These are phyloP conservation scores for Tuta absoluta DNA, from an alignment of 2,888 invertebrate genomes.

Conservation along the genomic window DNA sequence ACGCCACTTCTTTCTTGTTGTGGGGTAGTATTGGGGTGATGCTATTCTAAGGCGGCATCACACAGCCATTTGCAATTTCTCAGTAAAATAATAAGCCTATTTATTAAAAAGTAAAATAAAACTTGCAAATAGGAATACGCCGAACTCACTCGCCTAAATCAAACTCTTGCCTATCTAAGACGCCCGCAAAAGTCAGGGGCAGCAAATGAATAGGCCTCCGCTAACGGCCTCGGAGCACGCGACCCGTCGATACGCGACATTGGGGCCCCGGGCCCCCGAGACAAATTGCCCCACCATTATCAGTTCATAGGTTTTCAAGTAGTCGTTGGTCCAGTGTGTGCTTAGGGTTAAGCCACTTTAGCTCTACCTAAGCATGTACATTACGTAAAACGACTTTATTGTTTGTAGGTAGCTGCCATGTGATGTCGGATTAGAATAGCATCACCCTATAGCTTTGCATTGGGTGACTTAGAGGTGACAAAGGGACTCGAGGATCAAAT, in stretches of 20 bases:
- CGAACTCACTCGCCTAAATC: conserved; percentile 41
- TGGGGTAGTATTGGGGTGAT: too few species aligned
- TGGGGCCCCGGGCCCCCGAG: conserved; percentile 36
- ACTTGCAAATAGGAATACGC: neutral
- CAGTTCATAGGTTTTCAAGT: conserved; percentile 34
- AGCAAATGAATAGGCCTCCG: conserved; percentile 45
- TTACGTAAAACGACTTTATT: too few species aligned
- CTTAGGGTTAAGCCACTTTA: neutral
- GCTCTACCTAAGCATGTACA: too few species aligned
- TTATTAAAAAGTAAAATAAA: neutral
- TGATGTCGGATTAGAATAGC: too few species aligned
- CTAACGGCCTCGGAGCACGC: conserved; percentile 52
- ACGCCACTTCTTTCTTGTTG: too few species aligned
- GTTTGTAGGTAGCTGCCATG: too few species aligned
- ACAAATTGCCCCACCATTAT: conserved; percentile 49
- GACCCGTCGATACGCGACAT: conserved; percentile 43
- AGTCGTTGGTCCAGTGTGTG: neutral
- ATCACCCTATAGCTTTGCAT: too few species aligned
- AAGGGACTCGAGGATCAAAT: too few species aligned
- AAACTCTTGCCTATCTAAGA: conserved; percentile 49
- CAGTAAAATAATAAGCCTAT: neutral
- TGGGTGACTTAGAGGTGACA: too few species aligned
- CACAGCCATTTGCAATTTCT: too few species aligned
- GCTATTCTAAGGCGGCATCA: too few species aligned
- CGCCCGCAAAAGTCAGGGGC: conserved; percentile 50